Evolutionary conservation across 2,888 invertebrate species (phyloP), one percentile per base, ranked within the genome.

Genomic region (Azorinus chamasolen): DNA sequence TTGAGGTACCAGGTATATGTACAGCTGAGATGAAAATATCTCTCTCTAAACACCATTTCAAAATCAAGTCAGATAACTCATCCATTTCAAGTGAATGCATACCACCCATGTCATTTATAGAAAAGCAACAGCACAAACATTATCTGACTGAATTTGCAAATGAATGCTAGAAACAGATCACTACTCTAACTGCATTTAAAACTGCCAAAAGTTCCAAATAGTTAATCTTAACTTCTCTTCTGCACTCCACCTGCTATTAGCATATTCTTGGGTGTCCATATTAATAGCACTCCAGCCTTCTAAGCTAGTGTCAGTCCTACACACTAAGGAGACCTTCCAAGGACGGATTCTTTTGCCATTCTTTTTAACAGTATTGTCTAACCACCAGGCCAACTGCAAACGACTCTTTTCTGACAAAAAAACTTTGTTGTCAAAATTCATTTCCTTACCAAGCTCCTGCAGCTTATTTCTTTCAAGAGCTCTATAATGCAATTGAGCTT

Each of bases 1-100:
- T 73, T n/a, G 37, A 16, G 24, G 10, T 32, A 32, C 69, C 69
- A n/a, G 64, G 45, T 4, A 69, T 14, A 51, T 69, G 48, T 10
- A 22, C 14, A 6, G 39, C 41, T 4, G 41, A 39, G 10, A 57
- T 20, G 16, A 39, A 18, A 18, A 57, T 37, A 2, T 39, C 16
- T 41, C 57, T 57, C 1, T 37, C 2, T 16, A 57, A 39, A 22
- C 57, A 57, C 57, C 57, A 57, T 22, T 41, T 8, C 57, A 39
- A 57, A 41, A 57, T 57, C 8, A 10, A 8, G 37, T 41, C 39
- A 5, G 57, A 39, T 5, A 57, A 32, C 12, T 2, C 4, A 41
- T 57, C 57, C 41, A 57, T 20, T 3, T 16, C 6, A 8, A 6
- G 12, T 12, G 37, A 39, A 1, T 16, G 6, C 57, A 57, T 41